phyloP scores from a whole-genome alignment of 2,797 vertebrate genomes.

The Lateolabrax maculatus region DNA sequence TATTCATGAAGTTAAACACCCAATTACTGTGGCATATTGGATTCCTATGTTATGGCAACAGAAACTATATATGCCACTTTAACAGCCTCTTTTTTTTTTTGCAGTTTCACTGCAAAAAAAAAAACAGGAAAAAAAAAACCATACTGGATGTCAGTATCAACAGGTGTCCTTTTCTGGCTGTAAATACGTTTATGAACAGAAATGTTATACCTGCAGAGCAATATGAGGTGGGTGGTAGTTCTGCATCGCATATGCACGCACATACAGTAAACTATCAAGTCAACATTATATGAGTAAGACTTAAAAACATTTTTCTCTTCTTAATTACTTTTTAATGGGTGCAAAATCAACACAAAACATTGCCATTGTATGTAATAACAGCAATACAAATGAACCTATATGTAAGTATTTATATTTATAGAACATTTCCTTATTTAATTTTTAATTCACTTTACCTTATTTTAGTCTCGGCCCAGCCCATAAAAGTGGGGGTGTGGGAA shows the following conservation, averaged over 20 bases:
- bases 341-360: background rate
- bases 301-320: background rate
- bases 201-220: background rate
- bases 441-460: background rate
- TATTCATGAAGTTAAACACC: conserved; percentile 11
- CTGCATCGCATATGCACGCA: background rate
- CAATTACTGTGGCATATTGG: conserved; percentile 13
- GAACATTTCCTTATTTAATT: background rate
- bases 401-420: too few relatives aligned
- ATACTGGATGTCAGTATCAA: background rate
- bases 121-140: too few relatives aligned
- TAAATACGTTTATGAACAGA: background rate
- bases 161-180: background rate
- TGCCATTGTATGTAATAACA: too few relatives aligned
- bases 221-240: background rate
- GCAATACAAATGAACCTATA: too few relatives aligned
- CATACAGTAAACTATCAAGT: background rate
- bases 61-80: background rate
- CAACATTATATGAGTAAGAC: too few relatives aligned
- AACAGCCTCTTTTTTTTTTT: too few relatives aligned
- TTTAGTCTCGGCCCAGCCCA: too few relatives aligned
- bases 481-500: background rate
- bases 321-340: background rate
- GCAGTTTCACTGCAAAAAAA: too few relatives aligned
- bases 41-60: conserved; percentile 45